Base-by-base conservation (phyloP, 2,113 vertebrate genomes). In the Oryctolagus cuniculus region DNA sequence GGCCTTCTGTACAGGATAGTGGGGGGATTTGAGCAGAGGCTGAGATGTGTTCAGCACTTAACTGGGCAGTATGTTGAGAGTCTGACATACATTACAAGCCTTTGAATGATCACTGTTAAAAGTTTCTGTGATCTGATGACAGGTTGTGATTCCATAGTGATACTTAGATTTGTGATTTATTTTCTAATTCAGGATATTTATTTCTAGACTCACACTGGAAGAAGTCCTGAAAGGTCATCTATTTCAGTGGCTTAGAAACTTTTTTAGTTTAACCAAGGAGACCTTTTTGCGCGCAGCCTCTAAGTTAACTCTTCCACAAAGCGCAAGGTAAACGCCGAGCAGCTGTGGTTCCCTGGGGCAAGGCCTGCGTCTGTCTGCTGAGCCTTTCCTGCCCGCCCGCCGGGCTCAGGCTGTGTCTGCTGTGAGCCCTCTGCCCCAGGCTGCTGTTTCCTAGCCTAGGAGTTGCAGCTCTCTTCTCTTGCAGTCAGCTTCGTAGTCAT, bases 151-250 rank as follows among this genome's bases (percentile, higher is more conserved):
- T 82, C n/a, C 82, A 36, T 74, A 83, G 69, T 94, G 36, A 94
- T 67, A 87, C 36, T 34, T 82, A 51, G 74, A 74, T 80, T 73
- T 74, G 25, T 93, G 69, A 7, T 67, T 93, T 88, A 70, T 55
- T 95, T 94, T 78, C 29, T 67, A 81, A 85, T 90, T 95, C 92
- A 49, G 29, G 89, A 89, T 91, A 89, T 85, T 93, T 95, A 80
- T 91, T 91, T 96, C 72, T 91, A 93, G 74, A 78, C 8, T 78
- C 25, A 87, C 13, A 85, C 31, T 89, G n/a, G 87, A 90, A 83
- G 58, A 51, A 89, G 49, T 72, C 61, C 58, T 81, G 63, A 89
- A 93, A 91, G 27, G 21, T 92, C n/a, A 79, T 89, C 10, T 78
- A 93, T 90, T 53, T 94, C 55, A 51, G 67, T 96, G 83, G 58